Evolutionary conservation across 2,888 invertebrate genomes (phyloP), one percentile per base, ranked within the genome.

Genomic region (Drosophila stalkeri): DNA sequence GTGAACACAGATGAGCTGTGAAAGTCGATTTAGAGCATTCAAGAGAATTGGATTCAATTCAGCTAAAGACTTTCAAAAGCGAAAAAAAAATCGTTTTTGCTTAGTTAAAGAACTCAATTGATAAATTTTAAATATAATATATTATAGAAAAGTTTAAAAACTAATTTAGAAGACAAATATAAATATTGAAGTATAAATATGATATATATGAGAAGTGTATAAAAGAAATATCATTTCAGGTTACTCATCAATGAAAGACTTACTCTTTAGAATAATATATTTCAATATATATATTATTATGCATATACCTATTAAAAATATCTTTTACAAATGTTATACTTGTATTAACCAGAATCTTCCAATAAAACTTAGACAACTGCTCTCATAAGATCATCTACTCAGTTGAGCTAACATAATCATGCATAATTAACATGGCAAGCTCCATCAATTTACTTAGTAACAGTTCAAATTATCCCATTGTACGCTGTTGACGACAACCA

Each of bases 401-500:
- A 33, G 1, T 14, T 7, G 16, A 31, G 1, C 18, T 7, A 23
- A 31, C 31, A 31, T 47, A 47, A 9, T 1, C 33, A 51, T 14
- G 20, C 14, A 51, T 18, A 5, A 35, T 33, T 44, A 12, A 44
- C 44, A 46, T 46, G 5, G 1, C 6, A 14, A 37, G 27, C 27
- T 27, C 0, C 44, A 6, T 23, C 8, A 46, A 33, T 43, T 8
- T 18, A 1, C 3, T 2, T 3, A 4, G 9, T 14, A 27, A 11
- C 27, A 6, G 18, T 9, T 8, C 1, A 11, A 16, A 14, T 1
- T 16, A 9, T 2, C 16, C 57, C 44, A 57, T 12, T 18, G 57
- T 57, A 46, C 20, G 55, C 55, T 52, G 54, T 23, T 49, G 77
- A 67, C 65, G 57, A 77, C 71, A 64, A 54, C 71, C 71, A 77